Evolutionary conservation across 2,888 invertebrate species (phyloP), one percentile per base, ranked within the genome.

Genomic region (Lathronympha strigana): DNA sequence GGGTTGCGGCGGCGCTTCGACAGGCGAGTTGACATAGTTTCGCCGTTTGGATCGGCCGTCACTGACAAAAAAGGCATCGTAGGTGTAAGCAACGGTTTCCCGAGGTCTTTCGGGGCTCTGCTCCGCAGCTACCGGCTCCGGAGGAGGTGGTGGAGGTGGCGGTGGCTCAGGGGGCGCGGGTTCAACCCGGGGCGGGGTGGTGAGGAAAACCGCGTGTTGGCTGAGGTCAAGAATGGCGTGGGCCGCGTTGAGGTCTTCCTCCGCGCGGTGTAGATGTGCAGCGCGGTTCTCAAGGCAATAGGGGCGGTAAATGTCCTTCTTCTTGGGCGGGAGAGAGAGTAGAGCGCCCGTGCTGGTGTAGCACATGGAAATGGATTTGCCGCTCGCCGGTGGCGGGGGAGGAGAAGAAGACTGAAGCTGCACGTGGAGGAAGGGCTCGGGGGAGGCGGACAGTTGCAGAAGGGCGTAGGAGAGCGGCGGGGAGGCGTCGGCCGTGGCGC

Each of bases 61-160:
- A 77, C 96, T 96, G 2, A 97, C 96, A 82, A 97, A 97, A 86
- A 97, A 97, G n/a, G 97, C 97, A 82, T 97, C 97, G 87, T 97
- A 97, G 19, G 97, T 97, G 85, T 97, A 97, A 13, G 97, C 97
- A 69, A 97, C 95, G 3, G 97, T 97, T 80, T 96, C 96, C 40
- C 93, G 91, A 17, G 89, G 79, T 38, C 84, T 79, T 54, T 86
- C 84, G 8, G 78, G 69, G 71, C 69, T 71, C 76, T 69, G 67
- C 21, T 68, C 55, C 45, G 68, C 63, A 60, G 68, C 28, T 1
- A 66, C 67, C 13, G 68, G 71, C 74, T 74, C 66, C 76, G 73
- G 66, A 76, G 77, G 28, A 68, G 78, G 77, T 40, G 73, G 70
- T 33, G 69, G 74, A 43, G 76, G 74, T 43, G 73, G 73, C 43